Conservation (phyloP, 2,113 vertebrate species). For the Pseudopodoces humilis region DNA sequence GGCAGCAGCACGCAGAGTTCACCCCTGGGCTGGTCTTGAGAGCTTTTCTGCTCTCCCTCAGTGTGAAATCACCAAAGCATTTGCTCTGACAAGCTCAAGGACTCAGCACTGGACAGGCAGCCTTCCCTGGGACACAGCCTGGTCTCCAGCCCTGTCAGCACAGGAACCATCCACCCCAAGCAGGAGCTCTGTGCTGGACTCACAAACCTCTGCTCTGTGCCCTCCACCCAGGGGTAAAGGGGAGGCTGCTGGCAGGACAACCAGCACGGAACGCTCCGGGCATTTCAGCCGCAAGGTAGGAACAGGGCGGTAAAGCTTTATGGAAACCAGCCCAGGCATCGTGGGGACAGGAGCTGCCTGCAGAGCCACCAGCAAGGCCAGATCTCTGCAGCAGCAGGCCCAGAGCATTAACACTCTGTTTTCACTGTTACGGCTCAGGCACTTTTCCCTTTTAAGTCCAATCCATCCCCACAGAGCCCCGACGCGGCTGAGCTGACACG, state of each 20-base stretch:
- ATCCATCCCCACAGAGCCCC: not conserved
- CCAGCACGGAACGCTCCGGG: accelerated
- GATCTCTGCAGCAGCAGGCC: not conserved
- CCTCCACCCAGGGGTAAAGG: accelerated
- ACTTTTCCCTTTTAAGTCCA: not conserved
- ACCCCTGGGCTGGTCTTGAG: not conserved
- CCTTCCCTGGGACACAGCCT: not conserved
- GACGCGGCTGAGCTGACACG: accelerated
- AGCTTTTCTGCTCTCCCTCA: not conserved
- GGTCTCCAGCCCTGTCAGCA: not conserved
- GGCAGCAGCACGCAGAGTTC: not conserved
- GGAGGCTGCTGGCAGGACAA: accelerated
- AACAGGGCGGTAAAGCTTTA: not conserved
- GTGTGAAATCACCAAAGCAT: not conserved
- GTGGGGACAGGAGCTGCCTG: not conserved
- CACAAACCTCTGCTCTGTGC: not conserved
- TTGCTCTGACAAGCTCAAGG: not conserved
- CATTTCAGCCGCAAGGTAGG: not conserved
- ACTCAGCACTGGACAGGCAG: not conserved
- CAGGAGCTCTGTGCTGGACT: not conserved
- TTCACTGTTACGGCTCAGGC: not conserved
- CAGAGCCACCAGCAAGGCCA: not conserved
- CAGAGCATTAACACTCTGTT: constrained; percentile 32
- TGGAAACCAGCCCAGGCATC: not conserved
- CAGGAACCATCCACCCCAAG: not conserved